Evolutionary conservation across 2,797 vertebrate genomes (phyloP).

Genomic region (Rhadinocentrus ornatus): DNA sequence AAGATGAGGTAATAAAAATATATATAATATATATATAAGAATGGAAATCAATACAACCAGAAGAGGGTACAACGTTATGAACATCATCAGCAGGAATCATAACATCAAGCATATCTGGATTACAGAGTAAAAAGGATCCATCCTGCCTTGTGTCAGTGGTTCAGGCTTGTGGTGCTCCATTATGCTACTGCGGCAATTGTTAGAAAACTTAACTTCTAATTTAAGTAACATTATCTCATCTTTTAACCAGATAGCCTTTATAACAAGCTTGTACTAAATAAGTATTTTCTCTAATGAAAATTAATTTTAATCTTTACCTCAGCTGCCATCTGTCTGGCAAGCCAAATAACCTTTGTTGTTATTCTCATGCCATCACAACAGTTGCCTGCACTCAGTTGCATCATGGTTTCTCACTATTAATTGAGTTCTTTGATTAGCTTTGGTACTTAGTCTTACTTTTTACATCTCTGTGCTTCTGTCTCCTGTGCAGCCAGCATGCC

Average conservation of each 20-base stretch:
- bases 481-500: constrained; percentile 15
- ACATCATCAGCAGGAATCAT: neutral
- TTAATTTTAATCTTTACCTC: neutral
- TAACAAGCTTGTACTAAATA: neutral
- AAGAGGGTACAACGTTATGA: neutral
- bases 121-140: neutral
- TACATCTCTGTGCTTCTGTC: constrained; percentile 14
- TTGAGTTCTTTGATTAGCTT: constrained; percentile 46
- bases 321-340: neutral
- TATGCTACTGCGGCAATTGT: too few relatives aligned
- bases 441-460: constrained; percentile 24
- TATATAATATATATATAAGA: too few relatives aligned
- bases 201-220: neutral
- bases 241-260: neutral
- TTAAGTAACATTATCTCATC: neutral
- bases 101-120: neutral
- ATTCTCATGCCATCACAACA: neutral
- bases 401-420: constrained; percentile 19
- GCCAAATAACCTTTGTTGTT: neutral
- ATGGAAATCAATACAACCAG: neutral
- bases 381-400: neutral
- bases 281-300: neutral
- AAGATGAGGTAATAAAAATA: neutral
- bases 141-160: too few relatives aligned
- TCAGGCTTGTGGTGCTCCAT: too few relatives aligned